phyloP scores from a whole-genome alignment of 2,888 invertebrate species.

The Trilocha varians region DNA sequence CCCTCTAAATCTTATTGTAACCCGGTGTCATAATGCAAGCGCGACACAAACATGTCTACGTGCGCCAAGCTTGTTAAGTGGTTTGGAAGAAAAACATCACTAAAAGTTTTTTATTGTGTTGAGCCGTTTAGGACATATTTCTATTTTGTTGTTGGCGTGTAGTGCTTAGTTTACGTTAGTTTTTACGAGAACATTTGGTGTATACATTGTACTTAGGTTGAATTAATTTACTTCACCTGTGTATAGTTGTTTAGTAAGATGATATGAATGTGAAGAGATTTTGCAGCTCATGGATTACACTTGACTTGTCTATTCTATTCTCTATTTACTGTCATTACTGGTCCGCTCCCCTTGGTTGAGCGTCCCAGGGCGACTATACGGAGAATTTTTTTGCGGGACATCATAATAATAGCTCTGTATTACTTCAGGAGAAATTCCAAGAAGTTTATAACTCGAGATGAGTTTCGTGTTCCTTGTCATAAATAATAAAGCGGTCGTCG shows the following conservation, averaged over 20 bases:
- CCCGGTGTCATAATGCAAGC: conserved; percentile 72
- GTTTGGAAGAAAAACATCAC: conserved; percentile 74
- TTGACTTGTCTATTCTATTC: too few relatives aligned
- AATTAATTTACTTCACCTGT: too few relatives aligned
- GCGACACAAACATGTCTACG: conserved; percentile 71
- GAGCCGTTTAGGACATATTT: conserved; percentile 61
- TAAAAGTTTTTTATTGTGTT: conserved; percentile 69
- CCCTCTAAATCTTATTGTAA: conserved; percentile 70
- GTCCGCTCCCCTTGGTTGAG: conserved; percentile 23
- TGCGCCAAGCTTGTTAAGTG: conserved; percentile 73
- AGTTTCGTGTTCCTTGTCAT: conserved; percentile 74
- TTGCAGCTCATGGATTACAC: too few relatives aligned
- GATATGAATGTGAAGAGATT: too few relatives aligned
- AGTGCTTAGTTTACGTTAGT: too few relatives aligned
- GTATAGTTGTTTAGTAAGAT: too few relatives aligned
- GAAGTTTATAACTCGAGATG: conserved; percentile 75
- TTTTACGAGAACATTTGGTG: too few relatives aligned
- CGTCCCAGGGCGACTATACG: conserved; percentile 45
- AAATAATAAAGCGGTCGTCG: conserved; percentile 73
- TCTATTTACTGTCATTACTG: too few relatives aligned
- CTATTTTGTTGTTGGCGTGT: conserved; percentile 36
- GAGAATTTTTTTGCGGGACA: conserved; percentile 71
- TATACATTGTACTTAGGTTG: too few relatives aligned
- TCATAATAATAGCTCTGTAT: conserved; percentile 74
- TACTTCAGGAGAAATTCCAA: conserved; percentile 74